phyloP scores from a whole-genome alignment of 2,797 vertebrate genomes.

The Synaphobranchus kaupii region DNA sequence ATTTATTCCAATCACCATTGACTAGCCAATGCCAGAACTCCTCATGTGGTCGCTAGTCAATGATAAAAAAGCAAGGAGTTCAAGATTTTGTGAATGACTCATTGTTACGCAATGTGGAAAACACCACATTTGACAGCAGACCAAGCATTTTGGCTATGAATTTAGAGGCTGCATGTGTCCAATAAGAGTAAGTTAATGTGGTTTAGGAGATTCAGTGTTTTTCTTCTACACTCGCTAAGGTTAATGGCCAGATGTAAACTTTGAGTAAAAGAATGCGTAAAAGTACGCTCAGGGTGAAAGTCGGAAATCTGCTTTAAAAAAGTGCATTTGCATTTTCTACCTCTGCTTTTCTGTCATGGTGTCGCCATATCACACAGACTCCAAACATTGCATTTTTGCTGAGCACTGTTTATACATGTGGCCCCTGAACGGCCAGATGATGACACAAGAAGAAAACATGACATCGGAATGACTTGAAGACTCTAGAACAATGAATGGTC shows the following conservation, averaged over 20 bases:
- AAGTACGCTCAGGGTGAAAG: no score
- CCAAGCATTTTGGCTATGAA: not conserved
- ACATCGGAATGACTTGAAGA: not conserved
- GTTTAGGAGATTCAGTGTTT: not conserved
- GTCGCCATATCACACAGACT: no score
- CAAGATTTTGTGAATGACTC: not conserved
- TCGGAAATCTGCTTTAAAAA: no score
- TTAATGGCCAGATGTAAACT: no score
- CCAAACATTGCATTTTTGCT: no score
- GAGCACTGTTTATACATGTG: no score
- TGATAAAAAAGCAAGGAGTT: not conserved
- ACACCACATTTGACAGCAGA: not conserved
- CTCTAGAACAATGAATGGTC: no score
- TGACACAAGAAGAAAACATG: not conserved
- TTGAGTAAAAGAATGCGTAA: no score
- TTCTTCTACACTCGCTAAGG: not conserved
- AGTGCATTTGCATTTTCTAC: no score
- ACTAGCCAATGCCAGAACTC: not conserved
- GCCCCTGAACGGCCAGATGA: no score
- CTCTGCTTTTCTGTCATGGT: no score
- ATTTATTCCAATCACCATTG: not conserved
- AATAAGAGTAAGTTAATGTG: not conserved
- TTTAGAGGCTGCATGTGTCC: not conserved
- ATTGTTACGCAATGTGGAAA: not conserved
- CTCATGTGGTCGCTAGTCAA: not conserved